phyloP scores from a whole-genome alignment of 2,888 invertebrate species.

The Agrochola circellaris region DNA sequence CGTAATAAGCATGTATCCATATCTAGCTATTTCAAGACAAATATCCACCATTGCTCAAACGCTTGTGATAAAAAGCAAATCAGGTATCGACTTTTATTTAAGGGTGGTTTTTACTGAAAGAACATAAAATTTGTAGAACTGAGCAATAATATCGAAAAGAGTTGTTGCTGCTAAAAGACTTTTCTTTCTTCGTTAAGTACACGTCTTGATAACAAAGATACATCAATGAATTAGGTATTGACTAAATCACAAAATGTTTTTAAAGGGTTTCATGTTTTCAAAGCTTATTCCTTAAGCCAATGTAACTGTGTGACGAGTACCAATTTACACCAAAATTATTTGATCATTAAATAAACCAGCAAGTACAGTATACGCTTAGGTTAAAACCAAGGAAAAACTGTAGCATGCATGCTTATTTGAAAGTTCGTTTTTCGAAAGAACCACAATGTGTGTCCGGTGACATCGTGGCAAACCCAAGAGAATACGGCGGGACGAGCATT shows the following conservation, averaged over 20 bases:
- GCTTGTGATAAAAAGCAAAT: slow-evolving; percentile 67
- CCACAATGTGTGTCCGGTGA: not conserved
- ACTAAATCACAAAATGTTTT: not conserved
- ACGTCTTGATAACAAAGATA: not conserved
- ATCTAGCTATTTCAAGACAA: slow-evolving; percentile 64
- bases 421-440: not conserved
- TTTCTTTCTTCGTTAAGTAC: not conserved
- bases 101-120: slow-evolving; percentile 40
- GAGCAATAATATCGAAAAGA: not conserved
- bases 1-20: slow-evolving; percentile 64
- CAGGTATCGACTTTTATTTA: slow-evolving; percentile 54
- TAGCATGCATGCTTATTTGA: not conserved
- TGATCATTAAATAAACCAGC: not conserved
- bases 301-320: not conserved
- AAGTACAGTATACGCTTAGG: too few species aligned
- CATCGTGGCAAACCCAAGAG: not conserved
- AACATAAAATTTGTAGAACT: not conserved
- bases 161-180: not conserved
- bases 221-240: not conserved
- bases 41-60: slow-evolving; percentile 70
- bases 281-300: not conserved
- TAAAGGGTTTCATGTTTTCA: not conserved
- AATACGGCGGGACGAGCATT: not conserved
- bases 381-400: too few species aligned
- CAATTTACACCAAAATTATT: not conserved